Percentiles rank a stretch among this genome's conserved stretches.
Evolutionary conservation across 2,888 invertebrate species (phyloP).

Genomic region (Rugalucina vietnamica): DNA sequence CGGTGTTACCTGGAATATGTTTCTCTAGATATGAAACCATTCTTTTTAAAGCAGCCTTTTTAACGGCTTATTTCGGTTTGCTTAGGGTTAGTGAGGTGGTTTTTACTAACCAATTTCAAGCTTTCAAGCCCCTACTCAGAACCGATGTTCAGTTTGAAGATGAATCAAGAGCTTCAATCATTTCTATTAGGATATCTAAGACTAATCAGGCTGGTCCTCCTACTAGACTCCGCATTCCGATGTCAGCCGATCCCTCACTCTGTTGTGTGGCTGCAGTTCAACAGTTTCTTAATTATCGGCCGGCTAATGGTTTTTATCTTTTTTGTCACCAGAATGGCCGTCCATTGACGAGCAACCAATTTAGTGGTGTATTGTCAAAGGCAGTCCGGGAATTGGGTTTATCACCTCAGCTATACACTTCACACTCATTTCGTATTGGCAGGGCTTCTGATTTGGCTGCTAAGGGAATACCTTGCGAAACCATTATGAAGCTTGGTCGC

Average conservation of each 20-base stretch:
- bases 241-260: not conserved
- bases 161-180: not conserved
- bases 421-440: not conserved
- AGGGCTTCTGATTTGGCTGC: not conserved
- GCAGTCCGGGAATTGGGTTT: not conserved
- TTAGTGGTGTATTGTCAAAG: conserved; percentile 12
- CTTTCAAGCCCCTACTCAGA: not conserved
- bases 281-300: not conserved
- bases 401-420: not conserved
- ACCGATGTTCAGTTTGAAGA: not conserved
- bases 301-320: not conserved
- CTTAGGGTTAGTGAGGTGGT: not conserved
- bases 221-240: not conserved
- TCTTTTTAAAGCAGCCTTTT: conserved; percentile 86
- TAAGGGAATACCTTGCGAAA: not conserved
- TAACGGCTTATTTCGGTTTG: conserved; percentile 85
- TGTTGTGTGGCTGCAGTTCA: not conserved
- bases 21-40: not conserved
- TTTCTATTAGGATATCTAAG: not conserved
- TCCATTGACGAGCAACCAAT: not conserved
- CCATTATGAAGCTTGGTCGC: not conserved
- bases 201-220: conserved; percentile 4
- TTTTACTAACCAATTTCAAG: not conserved
- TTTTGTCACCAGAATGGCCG: not conserved
- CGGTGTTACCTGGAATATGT: not conserved